These are phyloP conservation scores for Rotaria magnacalcarata DNA, from an alignment of 2,888 invertebrate genomes.

Conservation along the genomic window DNA sequence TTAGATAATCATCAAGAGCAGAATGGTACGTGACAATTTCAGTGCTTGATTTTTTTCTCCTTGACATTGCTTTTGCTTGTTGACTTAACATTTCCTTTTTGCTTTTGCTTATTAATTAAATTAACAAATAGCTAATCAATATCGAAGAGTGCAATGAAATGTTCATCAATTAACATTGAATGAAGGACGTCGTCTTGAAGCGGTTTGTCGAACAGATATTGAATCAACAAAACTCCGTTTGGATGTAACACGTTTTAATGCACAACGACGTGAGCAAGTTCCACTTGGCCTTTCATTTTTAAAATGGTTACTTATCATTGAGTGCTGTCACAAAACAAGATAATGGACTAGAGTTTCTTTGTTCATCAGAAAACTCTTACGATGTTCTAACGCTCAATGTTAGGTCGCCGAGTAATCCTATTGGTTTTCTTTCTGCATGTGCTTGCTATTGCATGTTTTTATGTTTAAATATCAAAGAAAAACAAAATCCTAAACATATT, in stretches of 20 bases:
- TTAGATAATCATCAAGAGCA: background rate
- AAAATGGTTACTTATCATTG: background rate
- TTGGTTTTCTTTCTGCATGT: background rate
- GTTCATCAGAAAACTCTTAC: background rate
- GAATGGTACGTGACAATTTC: background rate
- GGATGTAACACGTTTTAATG: background rate
- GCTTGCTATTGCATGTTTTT: background rate
- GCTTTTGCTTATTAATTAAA: background rate
- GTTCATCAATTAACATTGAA: background rate
- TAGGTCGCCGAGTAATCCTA: conserved; percentile 18
- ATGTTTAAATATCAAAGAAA: no score
- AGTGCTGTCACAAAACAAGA: conserved; percentile 18
- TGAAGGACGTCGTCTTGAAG: conserved; percentile 8
- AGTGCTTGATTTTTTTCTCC: background rate
- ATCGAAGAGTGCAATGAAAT: conserved; percentile 6
- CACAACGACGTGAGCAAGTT: background rate
- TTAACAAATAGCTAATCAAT: background rate
- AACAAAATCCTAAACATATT: no score
- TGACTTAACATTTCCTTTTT: background rate
- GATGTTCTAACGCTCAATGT: background rate
- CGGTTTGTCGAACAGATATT: background rate
- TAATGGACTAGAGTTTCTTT: conserved; percentile 9
- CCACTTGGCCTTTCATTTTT: conserved; percentile 16
- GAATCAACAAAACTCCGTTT: background rate
- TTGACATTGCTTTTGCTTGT: background rate